Evolutionary conservation across 2,888 invertebrate species (phyloP).

Genomic region (Labia minor): DNA sequence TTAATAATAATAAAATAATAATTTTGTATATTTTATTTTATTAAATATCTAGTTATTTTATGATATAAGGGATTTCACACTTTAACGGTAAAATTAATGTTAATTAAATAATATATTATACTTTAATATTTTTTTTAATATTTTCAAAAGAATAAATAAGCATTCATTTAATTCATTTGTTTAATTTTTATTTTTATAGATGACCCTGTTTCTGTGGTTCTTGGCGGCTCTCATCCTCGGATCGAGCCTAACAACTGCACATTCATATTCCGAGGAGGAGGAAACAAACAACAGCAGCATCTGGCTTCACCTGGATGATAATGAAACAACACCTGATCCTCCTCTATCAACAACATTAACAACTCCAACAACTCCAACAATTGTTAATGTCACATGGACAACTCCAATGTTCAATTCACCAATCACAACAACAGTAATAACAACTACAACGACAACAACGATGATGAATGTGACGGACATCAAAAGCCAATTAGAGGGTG

Average conservation of each 20-base stretch:
- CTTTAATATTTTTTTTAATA: too few relatives aligned
- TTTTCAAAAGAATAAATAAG: too few relatives aligned
- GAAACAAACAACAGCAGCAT: not conserved
- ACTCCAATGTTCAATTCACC: not conserved
- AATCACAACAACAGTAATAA: not conserved
- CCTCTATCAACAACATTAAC: not conserved
- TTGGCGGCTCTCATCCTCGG: not conserved
- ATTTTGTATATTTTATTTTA: too few relatives aligned
- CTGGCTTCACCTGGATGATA: not conserved
- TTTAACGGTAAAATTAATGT: too few relatives aligned
- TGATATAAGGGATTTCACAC: too few relatives aligned
- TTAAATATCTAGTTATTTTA: too few relatives aligned
- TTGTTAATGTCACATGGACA: not conserved
- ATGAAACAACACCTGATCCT: not conserved
- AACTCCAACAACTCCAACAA: not conserved
- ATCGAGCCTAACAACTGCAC: not conserved
- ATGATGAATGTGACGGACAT: too few relatives aligned
- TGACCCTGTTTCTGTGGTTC: not conserved
- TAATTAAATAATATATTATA: too few relatives aligned
- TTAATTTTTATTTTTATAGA: not conserved
- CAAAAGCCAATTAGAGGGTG: not conserved
- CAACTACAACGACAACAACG: not conserved
- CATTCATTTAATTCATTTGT: not conserved
- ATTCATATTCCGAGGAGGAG: not conserved
- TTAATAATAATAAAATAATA: too few relatives aligned